phyloP scores from a whole-genome alignment of 2,888 invertebrate genomes.

The Netelia melanura region DNA sequence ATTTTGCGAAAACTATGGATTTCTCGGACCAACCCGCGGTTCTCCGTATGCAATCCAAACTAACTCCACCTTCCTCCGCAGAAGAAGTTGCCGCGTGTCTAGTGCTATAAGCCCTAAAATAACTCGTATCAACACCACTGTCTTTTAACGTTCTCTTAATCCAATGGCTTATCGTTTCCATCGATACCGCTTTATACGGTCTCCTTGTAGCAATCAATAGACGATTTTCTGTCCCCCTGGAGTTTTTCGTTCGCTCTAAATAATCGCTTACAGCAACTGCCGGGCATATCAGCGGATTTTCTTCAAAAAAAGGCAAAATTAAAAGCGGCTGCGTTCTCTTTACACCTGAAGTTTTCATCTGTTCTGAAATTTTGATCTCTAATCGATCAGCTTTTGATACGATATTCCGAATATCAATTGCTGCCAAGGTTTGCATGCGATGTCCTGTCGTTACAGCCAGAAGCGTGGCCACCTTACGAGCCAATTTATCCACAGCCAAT shows the following conservation, averaged over 20 bases:
- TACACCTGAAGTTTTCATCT: neutral
- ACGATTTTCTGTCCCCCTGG: constrained; percentile 5
- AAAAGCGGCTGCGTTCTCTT: neutral
- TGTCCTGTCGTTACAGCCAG: too few relatives aligned
- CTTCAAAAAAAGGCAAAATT: neutral
- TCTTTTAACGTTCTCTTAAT: constrained; percentile 35
- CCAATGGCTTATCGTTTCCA: constrained; percentile 55
- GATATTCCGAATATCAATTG: too few relatives aligned
- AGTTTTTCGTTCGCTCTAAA: constrained; percentile 28
- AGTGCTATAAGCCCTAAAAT: constrained; percentile 62
- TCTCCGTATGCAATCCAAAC: constrained; percentile 35
- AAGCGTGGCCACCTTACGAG: too few relatives aligned
- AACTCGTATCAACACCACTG: constrained; percentile 50
- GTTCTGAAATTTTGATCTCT: neutral
- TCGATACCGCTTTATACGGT: constrained; percentile 19
- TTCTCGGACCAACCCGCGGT: constrained; percentile 45
- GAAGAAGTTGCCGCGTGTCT: constrained; percentile 57
- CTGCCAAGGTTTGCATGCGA: too few relatives aligned
- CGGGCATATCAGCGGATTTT: neutral
- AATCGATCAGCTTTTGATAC: neutral
- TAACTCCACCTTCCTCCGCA: constrained; percentile 28
- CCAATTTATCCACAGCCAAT: neutral
- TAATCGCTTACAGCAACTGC: too few relatives aligned
- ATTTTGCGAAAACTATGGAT: constrained; percentile 32
- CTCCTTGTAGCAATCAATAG: constrained; percentile 24